phyloP scores from a whole-genome alignment of 53 echinoderm and acorn worm species.

The Pentamera pediparva region DNA sequence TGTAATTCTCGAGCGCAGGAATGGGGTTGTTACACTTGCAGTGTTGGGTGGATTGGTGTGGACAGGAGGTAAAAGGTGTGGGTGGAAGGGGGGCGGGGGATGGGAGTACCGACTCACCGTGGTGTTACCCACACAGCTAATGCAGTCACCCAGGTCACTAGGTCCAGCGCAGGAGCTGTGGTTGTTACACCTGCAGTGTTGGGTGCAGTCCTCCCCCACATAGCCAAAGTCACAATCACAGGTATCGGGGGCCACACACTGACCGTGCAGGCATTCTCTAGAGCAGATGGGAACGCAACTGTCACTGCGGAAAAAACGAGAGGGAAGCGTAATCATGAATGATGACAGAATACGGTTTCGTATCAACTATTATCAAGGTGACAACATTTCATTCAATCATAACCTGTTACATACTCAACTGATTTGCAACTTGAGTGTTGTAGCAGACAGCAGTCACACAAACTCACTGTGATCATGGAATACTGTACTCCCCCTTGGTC shows the following conservation, averaged over 20 bases:
- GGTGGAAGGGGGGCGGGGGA: no score
- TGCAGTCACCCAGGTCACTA: conserved; percentile 38
- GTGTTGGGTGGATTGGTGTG: no score
- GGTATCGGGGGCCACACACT: conserved; percentile 57
- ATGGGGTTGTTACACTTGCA: no score
- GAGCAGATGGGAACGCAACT: conserved; percentile 68
- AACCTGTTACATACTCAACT: no score
- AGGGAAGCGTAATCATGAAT: neutral
- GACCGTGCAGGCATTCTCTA: conserved; percentile 51
- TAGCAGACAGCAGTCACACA: no score
- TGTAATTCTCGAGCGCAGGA: no score
- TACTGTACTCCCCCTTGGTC: no score
- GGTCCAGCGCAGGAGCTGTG: conserved; percentile 66
- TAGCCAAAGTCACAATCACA: conserved; percentile 78
- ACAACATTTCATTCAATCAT: neutral
- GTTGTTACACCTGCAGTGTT: conserved; percentile 77
- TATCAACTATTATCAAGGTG: neutral
- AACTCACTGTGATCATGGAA: no score
- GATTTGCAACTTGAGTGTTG: no score
- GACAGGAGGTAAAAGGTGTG: no score
- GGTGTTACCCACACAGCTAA: conserved; percentile 71
- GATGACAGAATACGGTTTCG: neutral
- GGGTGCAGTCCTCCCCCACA: conserved; percentile 61
- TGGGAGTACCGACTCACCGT: conserved; percentile 56
- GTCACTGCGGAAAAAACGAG: conserved; percentile 18